Evolutionary conservation across 2,113 vertebrate genomes (phyloP), one percentile per base, ranked within the genome.

Genomic region (Malurus alboscapulatus): DNA sequence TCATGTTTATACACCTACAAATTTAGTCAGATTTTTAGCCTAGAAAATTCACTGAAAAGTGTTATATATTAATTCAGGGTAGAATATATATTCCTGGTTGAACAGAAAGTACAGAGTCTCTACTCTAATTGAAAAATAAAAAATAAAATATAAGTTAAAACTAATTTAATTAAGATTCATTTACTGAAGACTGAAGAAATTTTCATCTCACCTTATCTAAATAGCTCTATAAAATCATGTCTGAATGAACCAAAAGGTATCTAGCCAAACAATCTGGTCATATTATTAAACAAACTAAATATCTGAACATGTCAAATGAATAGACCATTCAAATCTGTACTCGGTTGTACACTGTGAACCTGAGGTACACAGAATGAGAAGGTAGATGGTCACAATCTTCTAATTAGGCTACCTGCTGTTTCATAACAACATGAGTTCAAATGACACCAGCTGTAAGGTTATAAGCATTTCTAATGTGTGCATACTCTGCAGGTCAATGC

Each of bases 121-220:
- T 34, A 59, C 9, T 63, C 55, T 79, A 47, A 92, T 12, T 40
- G 30, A 63, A 93, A 81, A 95, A 74, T 27, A 65, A 44, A 42
- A 30, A 92, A 87, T 22, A 83, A 95, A 84, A 93, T 69, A 61
- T 65, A 71, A 94, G 38, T 83, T 84, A 50, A 81, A 63, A 83
- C 10, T 87, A 82, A 94, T 88, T 94, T 88, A 91, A 79, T 94
- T 88, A 75, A 88, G 40, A 68, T 20, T 69, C 67, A 86, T 92
- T 95, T 90, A 86, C 51, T 87, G 73, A 87, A 93, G 54, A 47
- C 14, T 74, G 19, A 76, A 68, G 47, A 76, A 80, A 84, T 65
- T 77, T 88, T 40, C n/a, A 51, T 63, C 58, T 65, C 26, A 50
- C 17, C 11, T 53, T 38, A 67, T 48, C 54, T 24, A 40, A 42